A percentile compares a stretch with the other conserved stretches of the same genome.
These are phyloP conservation scores for Clarias gariepinus DNA, from an alignment of 2,113 vertebrate genomes.

Conservation along the genomic window DNA sequence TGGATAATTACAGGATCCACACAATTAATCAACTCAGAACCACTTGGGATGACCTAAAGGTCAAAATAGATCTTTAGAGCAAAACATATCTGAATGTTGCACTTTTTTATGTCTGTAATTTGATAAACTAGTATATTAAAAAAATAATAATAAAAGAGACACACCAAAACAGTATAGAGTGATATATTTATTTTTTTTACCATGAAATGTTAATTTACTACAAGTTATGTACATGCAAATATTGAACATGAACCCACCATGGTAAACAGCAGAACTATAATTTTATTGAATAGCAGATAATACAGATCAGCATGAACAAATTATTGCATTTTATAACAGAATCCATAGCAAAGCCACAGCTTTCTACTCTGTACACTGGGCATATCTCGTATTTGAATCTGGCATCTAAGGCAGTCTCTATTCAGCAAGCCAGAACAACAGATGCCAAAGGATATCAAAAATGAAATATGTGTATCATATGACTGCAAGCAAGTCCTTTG, in stretches of 20 bases:
- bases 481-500: background rate
- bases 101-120: background rate
- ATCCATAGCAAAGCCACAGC: background rate
- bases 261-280: background rate
- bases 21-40: background rate
- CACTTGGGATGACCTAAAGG: background rate
- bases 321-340: background rate
- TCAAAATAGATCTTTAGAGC: background rate
- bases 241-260: background rate
- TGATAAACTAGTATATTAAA: no score
- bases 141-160: background rate
- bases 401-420: background rate
- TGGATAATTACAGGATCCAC: background rate
- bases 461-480: background rate
- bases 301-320: background rate
- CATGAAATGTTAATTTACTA: background rate
- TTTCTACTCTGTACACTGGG: background rate
- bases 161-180: background rate
- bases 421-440: background rate
- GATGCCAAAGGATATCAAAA: background rate
- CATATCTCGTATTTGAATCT: background rate
- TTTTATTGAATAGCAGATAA: background rate
- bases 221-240: background rate
- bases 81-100: background rate
- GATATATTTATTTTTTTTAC: background rate